phyloP scores from a whole-genome alignment of 2,797 vertebrate genomes.

The Gallinago stenura region DNA sequence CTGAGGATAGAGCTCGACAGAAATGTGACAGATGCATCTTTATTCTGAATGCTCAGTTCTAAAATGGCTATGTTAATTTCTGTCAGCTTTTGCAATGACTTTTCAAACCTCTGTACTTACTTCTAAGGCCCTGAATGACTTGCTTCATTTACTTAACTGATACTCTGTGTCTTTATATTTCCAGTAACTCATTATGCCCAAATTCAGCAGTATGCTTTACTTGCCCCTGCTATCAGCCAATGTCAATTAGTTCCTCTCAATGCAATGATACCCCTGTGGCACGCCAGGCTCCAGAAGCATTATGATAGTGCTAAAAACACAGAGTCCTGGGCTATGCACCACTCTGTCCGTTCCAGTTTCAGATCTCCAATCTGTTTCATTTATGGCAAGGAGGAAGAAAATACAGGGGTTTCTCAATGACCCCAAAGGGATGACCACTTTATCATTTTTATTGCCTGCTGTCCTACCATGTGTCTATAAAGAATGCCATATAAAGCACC shows the following conservation, averaged over 20 bases:
- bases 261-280: neutral
- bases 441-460: neutral
- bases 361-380: neutral
- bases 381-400: neutral
- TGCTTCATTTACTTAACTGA: neutral
- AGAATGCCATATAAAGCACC: neutral
- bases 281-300: neutral
- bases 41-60: neutral
- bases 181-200: neutral
- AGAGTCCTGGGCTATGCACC: neutral
- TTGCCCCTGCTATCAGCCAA: neutral
- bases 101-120: neutral
- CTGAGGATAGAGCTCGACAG: neutral
- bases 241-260: neutral
- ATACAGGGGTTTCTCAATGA: neutral
- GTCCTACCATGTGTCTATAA: neutral
- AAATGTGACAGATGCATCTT: neutral
- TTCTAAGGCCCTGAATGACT: neutral
- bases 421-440: neutral
- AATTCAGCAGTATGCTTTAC: neutral
- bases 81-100: neutral
- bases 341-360: neutral
- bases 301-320: neutral
- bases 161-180: neutral
- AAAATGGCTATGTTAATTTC: neutral